These are phyloP conservation scores for Colletes gigas DNA, from an alignment of 1,140 invertebrate genomes.

Conservation along the genomic window DNA sequence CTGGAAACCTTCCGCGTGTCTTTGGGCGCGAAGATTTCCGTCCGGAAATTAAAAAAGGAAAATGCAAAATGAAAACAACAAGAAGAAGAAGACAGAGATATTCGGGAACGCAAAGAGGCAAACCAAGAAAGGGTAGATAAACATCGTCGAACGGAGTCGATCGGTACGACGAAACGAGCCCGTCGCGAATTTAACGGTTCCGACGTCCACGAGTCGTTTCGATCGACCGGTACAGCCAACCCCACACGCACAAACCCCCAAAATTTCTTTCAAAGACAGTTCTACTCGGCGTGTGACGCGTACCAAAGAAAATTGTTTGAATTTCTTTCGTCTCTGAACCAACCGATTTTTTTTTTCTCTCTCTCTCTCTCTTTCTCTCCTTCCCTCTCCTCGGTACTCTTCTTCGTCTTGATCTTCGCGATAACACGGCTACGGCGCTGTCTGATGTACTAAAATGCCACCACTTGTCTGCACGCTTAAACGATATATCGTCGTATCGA, in stretches of 20 bases:
- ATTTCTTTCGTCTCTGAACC: slow-evolving; percentile 19
- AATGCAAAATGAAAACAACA: slow-evolving; percentile 9
- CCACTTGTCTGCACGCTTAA: slow-evolving; percentile 62
- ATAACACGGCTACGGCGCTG: slow-evolving; percentile 66
- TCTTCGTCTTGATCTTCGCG: slow-evolving; percentile 50
- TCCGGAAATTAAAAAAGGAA: slow-evolving; percentile 28
- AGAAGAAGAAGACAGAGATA: slow-evolving; percentile 8
- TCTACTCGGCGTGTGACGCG: not conserved
- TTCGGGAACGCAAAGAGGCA: not conserved
- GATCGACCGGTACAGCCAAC: slow-evolving; percentile 8
- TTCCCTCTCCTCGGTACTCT: slow-evolving; percentile 33
- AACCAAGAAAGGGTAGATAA: not conserved
- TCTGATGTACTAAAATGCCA: slow-evolving; percentile 78
- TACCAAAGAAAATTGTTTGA: slow-evolving; percentile 2
- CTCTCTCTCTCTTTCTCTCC: not conserved
- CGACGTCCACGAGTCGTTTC: not conserved
- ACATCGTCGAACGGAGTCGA: not conserved
- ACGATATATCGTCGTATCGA: slow-evolving; percentile 19
- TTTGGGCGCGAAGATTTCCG: slow-evolving; percentile 39
- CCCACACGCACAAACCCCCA: no score
- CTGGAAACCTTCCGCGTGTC: slow-evolving; percentile 42
- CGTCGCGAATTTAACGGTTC: slow-evolving; percentile 14
- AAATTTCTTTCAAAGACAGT: slow-evolving; percentile 6
- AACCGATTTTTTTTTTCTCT: not conserved
- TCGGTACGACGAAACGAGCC: not conserved